Conservation (phyloP, 2,888 invertebrate species). For the Dasypolia templi region DNA sequence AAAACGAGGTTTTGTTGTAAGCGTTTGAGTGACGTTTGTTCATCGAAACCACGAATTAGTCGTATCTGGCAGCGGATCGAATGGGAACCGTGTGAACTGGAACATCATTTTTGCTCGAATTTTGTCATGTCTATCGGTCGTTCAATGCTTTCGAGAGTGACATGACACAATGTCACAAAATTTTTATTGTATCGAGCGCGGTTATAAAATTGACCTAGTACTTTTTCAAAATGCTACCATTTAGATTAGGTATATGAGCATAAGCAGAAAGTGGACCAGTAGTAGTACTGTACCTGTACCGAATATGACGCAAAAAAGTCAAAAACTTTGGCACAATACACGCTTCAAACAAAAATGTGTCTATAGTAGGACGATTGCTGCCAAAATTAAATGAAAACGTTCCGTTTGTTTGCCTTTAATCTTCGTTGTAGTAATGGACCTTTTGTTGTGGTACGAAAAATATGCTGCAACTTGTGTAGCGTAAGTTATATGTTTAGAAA, state of each 20-base stretch:
- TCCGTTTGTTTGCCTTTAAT: conserved; percentile 60
- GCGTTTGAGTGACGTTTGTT: conserved; percentile 41
- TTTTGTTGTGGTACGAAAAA: background rate
- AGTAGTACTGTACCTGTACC: too few relatives aligned
- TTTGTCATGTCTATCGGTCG: background rate
- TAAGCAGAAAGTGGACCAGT: background rate
- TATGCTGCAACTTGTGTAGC: background rate
- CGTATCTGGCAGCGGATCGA: background rate
- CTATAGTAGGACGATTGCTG: background rate
- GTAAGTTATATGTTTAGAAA: background rate
- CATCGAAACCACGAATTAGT: background rate
- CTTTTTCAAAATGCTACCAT: background rate
- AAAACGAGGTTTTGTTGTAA: conserved; percentile 26
- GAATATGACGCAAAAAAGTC: background rate
- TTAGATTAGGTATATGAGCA: background rate
- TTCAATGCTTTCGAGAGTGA: background rate
- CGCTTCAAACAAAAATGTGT: conserved; percentile 5
- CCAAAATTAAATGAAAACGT: conserved; percentile 59
- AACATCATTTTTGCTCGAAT: background rate
- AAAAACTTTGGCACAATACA: background rate
- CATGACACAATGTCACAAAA: background rate
- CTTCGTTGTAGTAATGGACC: conserved; percentile 15
- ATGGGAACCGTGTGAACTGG: background rate
- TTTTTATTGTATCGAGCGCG: background rate
- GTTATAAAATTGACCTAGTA: background rate